Evolutionary conservation across 2,888 invertebrate genomes (phyloP), one percentile per base, ranked within the genome.

Genomic region (Athalia circularis): DNA sequence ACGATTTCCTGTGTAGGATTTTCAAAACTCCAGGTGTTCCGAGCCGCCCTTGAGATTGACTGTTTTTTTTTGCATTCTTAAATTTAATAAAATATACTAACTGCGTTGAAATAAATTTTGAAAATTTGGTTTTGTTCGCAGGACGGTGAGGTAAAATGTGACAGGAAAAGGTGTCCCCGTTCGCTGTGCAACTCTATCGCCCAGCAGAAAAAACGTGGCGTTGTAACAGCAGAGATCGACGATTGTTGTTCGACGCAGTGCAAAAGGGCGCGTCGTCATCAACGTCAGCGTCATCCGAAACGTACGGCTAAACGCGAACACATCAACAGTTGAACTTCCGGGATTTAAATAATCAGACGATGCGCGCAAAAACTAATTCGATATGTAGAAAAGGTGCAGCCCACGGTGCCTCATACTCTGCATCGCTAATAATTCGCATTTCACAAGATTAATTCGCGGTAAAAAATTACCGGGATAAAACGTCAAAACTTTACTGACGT

Each of bases 111-210:
- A 65, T 48, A n/a, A 13, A 7, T 29, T 2, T n/a, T 0, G 7
- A 65, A 65, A 65, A 15, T 0, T 11, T 43, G 79, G 78, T 80
- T 82, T 81, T 81, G 79, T 81, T 89, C 91, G 0, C 91, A 97
- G 97, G 96, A 96, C 88, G 95, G 96, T 76, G 94, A 94, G 85
- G 94, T 95, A 79, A 94, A 94, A 79, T 97, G 97, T 90, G 94
- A 95, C 82, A 92, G 96, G 81, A 95, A 95, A 87, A 93, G 94
- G n/a, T 96, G 96, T 90, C 94, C 94, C n/a, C 93, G 94, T 79
- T 93, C 94, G 59, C 92, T 94, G 81, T 96, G 96, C 90, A 93
- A 92, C 82, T 92, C 91, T 82, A 91, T 90, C 86, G 90, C 87
- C 79, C 89, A 87, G 83, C 91, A 89, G 87, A 90, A 87, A 86